Conservation (phyloP, 2,797 vertebrate species). For the Sebastes minor region DNA sequence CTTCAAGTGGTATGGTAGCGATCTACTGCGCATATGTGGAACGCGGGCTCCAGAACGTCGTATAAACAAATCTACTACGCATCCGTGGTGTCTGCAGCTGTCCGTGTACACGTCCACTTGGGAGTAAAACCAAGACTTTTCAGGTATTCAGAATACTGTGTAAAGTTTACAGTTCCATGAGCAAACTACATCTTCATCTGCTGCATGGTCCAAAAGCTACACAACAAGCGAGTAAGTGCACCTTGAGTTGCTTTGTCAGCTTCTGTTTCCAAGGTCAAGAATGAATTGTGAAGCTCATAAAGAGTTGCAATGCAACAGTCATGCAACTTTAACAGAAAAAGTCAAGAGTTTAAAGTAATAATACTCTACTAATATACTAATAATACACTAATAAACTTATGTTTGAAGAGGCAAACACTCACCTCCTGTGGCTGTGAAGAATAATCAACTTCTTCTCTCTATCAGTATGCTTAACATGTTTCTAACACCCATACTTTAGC, state of each 20-base stretch:
- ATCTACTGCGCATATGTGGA: too few relatives aligned
- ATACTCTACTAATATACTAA: too few relatives aligned
- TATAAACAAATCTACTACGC: too few relatives aligned
- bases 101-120: too few relatives aligned
- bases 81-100: too few relatives aligned
- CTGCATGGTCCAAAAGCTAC: background rate
- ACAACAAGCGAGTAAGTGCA: background rate
- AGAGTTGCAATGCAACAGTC: background rate
- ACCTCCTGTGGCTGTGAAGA: background rate
- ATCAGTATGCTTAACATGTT: background rate
- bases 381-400: too few relatives aligned
- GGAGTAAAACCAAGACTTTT: too few relatives aligned
- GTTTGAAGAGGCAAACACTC: background rate
- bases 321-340: too few relatives aligned
- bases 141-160: too few relatives aligned
- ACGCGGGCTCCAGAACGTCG: accelerated
- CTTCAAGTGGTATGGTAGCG: too few relatives aligned
- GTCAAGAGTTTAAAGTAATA: too few relatives aligned
- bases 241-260: background rate
- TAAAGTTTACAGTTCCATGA: background rate
- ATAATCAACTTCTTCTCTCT: background rate
- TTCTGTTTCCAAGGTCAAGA: background rate
- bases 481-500: background rate
- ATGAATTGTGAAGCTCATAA: background rate
- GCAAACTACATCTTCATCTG: background rate